Evolutionary conservation across 2,113 vertebrate species (phyloP).

Genomic region (Rhinogobius similis): DNA sequence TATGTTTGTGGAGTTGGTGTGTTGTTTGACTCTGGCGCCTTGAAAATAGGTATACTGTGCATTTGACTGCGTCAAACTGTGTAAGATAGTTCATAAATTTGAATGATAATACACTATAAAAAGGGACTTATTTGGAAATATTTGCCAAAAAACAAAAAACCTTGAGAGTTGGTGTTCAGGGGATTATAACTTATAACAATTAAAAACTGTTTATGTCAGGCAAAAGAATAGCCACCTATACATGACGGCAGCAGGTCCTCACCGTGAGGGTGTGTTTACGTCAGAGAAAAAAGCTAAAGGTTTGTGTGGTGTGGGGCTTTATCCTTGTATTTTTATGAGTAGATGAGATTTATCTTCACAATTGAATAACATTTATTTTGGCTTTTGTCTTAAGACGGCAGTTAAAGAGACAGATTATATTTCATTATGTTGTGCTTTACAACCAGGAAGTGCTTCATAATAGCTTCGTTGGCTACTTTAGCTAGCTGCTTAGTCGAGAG

Average conservation of each 20-base stretch:
- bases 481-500: slow-evolving; percentile 14
- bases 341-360: background rate
- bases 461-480: slow-evolving; percentile 58
- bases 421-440: background rate
- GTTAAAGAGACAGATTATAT: background rate
- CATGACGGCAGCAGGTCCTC: background rate
- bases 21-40: background rate
- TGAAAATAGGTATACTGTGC: background rate
- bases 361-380: background rate
- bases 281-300: background rate
- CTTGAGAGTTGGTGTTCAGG: background rate
- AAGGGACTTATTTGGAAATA: background rate
- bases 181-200: background rate
- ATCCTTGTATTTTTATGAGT: background rate
- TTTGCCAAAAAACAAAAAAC: background rate
- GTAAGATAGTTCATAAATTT: background rate
- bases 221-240: background rate
- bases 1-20: background rate
- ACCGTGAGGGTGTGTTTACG: background rate
- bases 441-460: slow-evolving; percentile 41
- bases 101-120: no score
- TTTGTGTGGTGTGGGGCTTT: background rate
- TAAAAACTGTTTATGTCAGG: background rate
- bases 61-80: background rate
- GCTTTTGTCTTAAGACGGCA: no score